A percentile compares a stretch with the other conserved stretches of the same genome.
These are phyloP conservation scores for Sarcophaga caerulescens DNA, from an alignment of 2,888 invertebrate species.

Conservation along the genomic window DNA sequence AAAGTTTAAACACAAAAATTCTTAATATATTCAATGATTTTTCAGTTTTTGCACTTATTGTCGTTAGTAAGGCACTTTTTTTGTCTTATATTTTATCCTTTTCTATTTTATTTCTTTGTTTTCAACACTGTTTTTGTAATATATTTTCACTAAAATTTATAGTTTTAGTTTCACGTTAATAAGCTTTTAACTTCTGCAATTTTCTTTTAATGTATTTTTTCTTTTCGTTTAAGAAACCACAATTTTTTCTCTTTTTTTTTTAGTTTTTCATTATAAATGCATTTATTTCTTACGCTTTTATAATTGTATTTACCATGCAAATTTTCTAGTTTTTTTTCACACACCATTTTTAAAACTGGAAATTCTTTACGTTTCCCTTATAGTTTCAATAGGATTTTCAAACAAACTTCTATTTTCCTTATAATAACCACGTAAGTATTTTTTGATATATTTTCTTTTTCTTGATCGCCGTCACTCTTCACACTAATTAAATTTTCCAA, in stretches of 20 bases:
- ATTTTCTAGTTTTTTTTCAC: conserved; percentile 24
- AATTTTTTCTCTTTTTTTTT: too few species aligned
- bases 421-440: too few species aligned
- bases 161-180: conserved; percentile 10
- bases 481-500: too few species aligned
- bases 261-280: conserved; percentile 30
- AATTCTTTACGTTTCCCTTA: neutral
- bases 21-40: too few species aligned
- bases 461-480: too few species aligned
- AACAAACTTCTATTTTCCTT: too few species aligned
- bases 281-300: conserved; percentile 15
- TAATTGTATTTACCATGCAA: conserved; percentile 37
- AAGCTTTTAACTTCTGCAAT: conserved; percentile 53
- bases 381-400: too few species aligned
- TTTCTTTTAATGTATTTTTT: neutral
- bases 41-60: too few species aligned
- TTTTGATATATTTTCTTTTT: too few species aligned
- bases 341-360: conserved; percentile 53
- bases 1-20: too few species aligned
- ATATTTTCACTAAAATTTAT: conserved; percentile 32
- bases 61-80: conserved; percentile 40
- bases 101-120: conserved; percentile 15
- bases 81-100: conserved; percentile 41
- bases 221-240: conserved; percentile 11
- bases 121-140: conserved; percentile 1